Percentiles rank a stretch among this genome's conserved stretches.
phyloP scores from a whole-genome alignment of 2,113 vertebrate species.

The Macrotis lagotis region DNA sequence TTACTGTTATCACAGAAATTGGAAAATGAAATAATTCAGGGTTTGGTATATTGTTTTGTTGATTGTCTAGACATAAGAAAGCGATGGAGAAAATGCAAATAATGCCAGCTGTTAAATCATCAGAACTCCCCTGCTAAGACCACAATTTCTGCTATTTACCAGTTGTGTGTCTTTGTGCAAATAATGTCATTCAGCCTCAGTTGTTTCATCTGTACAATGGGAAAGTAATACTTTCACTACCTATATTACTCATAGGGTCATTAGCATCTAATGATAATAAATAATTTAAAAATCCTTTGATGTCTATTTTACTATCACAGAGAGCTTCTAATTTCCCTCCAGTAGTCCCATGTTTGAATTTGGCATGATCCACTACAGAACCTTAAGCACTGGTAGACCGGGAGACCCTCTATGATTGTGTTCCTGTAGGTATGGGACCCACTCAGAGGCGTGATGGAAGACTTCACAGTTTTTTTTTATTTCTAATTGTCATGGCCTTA shows the following conservation, averaged over 20 bases:
- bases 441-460: background rate
- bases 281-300: background rate
- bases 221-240: background rate
- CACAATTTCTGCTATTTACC: background rate
- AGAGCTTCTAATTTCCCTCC: background rate
- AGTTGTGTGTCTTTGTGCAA: background rate
- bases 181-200: background rate
- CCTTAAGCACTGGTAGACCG: background rate
- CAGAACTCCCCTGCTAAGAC: background rate
- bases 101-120: background rate
- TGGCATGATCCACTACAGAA: background rate
- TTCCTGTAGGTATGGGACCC: background rate
- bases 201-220: background rate
- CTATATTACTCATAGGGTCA: background rate
- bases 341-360: background rate
- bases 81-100: background rate
- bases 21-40: background rate
- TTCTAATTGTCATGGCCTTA: background rate
- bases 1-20: background rate
- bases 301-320: background rate
- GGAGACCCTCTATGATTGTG: background rate
- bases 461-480: background rate
- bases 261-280: background rate
- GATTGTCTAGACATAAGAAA: background rate
- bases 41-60: background rate